Base-by-base conservation (phyloP, 2,113 vertebrate species). In the Pangasianodon hypophthalmus region DNA sequence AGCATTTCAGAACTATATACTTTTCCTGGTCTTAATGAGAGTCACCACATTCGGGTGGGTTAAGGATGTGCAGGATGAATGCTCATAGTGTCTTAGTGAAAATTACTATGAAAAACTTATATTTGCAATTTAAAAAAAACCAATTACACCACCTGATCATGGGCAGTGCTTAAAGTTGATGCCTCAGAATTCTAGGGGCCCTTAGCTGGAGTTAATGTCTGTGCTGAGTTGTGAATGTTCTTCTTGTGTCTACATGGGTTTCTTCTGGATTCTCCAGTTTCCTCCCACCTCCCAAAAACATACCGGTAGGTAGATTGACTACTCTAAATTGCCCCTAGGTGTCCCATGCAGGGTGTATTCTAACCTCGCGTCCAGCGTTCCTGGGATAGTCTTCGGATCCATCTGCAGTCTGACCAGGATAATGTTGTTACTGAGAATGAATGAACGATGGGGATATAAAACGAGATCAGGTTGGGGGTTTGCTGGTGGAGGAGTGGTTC, bases 1-100 rank as follows among this genome's bases (percentile, higher is more conserved):
- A n/a, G 88, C 69, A 41, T 71, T 75, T 85, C n/a, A 81, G 44
- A 88, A 73, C 29, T 48, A 13, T 87, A 52, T 16, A 32, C 9
- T 56, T 86, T 88, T 0, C 41, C 75, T 64, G 21, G 32, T 46
- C 75, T 44, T 89, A 58, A 91, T 64, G 64, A 86, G 77, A 26
- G n/a, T 21, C 41, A 83, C 29, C 56, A 10, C 21, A 46, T 75
- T 18, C 32, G 1, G 32, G 62, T 77, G 44, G 46, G n/a, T 26
- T 46, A 48, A 46, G 50, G 85, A 44, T 24, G 29, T 64, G 32
- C 44, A 44, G 32, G 58, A 32, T 77, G 52, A 21, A 77, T n/a
- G 24, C 44, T 48, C 24, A 32, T 44, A 84, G 56, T 26, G 24
- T 41, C 41, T 75, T 21, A 44, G 71, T 48, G 11, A 79, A 79